These are phyloP conservation scores for Ostrea denselamellosa DNA, from an alignment of 1,140 invertebrate genomes.

Conservation along the genomic window DNA sequence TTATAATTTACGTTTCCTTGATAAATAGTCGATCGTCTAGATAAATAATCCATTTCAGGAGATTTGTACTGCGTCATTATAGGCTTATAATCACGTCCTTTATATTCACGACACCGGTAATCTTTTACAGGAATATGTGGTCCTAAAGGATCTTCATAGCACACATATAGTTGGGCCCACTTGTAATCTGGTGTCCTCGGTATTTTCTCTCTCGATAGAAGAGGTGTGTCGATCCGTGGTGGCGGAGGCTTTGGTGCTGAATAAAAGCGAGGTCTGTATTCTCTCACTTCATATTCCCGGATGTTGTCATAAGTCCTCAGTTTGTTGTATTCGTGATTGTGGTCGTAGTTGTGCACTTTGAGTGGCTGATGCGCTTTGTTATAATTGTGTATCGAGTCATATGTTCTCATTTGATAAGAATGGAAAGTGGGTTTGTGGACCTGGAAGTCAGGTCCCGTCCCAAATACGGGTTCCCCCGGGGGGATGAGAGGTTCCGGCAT, in stretches of 20 bases:
- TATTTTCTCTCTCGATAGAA: not conserved
- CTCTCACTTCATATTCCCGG: not conserved
- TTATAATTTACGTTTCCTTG: constrained; percentile 22
- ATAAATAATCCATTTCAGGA: not conserved
- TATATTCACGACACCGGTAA: not conserved
- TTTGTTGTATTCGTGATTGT: not conserved
- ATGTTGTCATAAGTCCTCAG: not conserved
- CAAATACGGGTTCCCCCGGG: not conserved
- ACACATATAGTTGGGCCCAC: not conserved
- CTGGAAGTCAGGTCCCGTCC: not conserved
- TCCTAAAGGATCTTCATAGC: constrained; percentile 1
- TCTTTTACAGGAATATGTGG: not conserved
- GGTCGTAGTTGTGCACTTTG: not conserved
- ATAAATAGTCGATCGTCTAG: not conserved
- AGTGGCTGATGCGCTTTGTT: constrained; percentile 5
- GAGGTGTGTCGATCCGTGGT: not conserved
- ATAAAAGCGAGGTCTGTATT: constrained; percentile 8
- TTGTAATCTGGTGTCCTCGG: not conserved
- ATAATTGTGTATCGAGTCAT: not conserved
- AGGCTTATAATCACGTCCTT: not conserved
- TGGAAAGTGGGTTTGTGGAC: not conserved
- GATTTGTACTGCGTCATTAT: not conserved
- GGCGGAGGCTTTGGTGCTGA: not conserved
- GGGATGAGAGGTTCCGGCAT: not conserved
- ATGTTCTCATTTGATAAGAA: not conserved